Evolutionary conservation across 2,888 invertebrate species (phyloP), one percentile per base, ranked within the genome.

Genomic region (Eumacrocentrus americanus): DNA sequence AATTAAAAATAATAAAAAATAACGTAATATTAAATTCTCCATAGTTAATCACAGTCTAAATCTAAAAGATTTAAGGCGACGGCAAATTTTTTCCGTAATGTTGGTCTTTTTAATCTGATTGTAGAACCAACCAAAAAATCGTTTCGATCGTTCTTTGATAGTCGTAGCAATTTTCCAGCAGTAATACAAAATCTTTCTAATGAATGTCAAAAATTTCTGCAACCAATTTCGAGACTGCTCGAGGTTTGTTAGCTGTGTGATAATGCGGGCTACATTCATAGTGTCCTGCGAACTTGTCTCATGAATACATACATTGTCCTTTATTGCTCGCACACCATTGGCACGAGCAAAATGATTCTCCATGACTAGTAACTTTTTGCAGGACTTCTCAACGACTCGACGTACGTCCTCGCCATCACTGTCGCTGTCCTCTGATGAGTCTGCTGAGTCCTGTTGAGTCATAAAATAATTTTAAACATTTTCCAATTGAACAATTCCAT

Each of bases 321-420:
- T 69, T 25, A 75, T 70, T 46, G 72, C 64, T 54, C 71, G 61
- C 25, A 67, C 54, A 60, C 67, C 72, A 58, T 69, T 67, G 46
- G 67, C 59, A 60, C 72, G 83, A 58, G 83, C 81, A 77, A 88
- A 81, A 71, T 84, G 76, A 64, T 83, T 84, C 79, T 89, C 88
- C 0, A 88, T 85, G 57, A 85, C 84, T 55, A 84, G 82, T 66
- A 90, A 80, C 76, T 89, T 88, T 61, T 84, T 81, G 67, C 84
- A 83, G 20, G 89, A 89, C 60, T 87, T 85, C 47, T 87, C 84
- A 52, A 90, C 81, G 34, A 90, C 81, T 70, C 88, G 84, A 50
- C 86, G 84, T 35, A 88, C 82, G 65, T 88, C 88, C 67, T 89
- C 90, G 34, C 84, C 78, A 72, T 89, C 89, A 57, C 89, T 89